Evolutionary conservation across 1,140 invertebrate species (phyloP), one percentile per base, ranked within the genome.

Genomic region (Caenorhabditis tropicalis): DNA sequence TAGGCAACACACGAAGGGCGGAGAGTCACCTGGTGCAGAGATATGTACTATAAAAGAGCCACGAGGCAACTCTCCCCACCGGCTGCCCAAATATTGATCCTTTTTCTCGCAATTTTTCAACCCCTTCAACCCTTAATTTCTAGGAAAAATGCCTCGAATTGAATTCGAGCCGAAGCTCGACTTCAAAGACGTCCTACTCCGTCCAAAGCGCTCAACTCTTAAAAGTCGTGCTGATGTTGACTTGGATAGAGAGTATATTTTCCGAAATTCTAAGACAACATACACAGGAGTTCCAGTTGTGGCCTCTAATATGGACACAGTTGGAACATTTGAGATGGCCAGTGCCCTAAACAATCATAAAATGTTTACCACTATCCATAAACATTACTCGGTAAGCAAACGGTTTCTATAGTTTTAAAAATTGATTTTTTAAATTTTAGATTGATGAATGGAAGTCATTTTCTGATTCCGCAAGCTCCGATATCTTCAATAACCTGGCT

Each of bases 261-360:
- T 98, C 92, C 93, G 95, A 33, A 96, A 98, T 92, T 97, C 96
- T 0, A 95, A 95, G 82, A 93, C 94, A 88, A 94, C 58, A n/a
- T 97, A 96, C 91, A 93, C 93, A 88, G 96, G 96, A 16, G 94
- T 98, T 60, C 96, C 96, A 12, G 94, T 98, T 21, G 96, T 98
- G 93, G 96, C 96, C 7, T 95, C 96, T 51, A 98, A 98, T 91
- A 98, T 98, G 96, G 96, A 98, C 91, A 97, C 96, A 0, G 94
- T 97, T 58, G 96, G 96, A 58, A 98, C 96, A 19, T 98, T 98
- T 92, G 95, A 97, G 92, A 97, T 98, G 95, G 96, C 96, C 0
- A 94, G 94, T 90, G 94, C 94, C 81, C 92, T 98, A 16, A 94
- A 94, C 43, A 95, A 96, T 93, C 94, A 96, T 91, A 94, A 94